Conservation (phyloP, 2,113 vertebrate species). For the Toxostoma redivivum region DNA sequence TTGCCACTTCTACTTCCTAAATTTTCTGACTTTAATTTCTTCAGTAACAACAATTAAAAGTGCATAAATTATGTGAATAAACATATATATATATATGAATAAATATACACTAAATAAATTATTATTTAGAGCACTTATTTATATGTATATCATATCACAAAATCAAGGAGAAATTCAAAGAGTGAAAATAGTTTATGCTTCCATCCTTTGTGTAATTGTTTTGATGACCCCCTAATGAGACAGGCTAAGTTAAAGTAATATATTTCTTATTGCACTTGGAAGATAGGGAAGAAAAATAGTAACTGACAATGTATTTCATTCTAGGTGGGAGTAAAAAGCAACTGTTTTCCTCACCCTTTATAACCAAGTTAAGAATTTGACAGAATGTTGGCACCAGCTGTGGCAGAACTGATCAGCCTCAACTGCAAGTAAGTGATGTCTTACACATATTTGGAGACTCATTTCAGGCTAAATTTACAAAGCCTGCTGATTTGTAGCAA, state of each 20-base stretch:
- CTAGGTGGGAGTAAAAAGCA: constrained; percentile 73
- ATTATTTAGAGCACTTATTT: background rate
- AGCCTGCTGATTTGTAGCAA: background rate
- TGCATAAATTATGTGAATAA: background rate
- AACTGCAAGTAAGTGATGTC: constrained; percentile 79
- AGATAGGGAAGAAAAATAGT: background rate
- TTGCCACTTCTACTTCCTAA: background rate
- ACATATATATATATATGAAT: background rate
- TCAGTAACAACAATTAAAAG: background rate
- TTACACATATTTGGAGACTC: background rate
- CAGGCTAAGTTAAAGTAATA: constrained; percentile 24
- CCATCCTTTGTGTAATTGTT: background rate
- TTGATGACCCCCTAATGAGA: constrained; percentile 1
- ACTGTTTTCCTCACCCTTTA: constrained; percentile 65
- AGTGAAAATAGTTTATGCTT: background rate
- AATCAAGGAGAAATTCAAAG: constrained; percentile 1
- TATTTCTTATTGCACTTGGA: constrained; percentile 6
- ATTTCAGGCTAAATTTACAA: background rate
- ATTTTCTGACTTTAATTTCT: background rate
- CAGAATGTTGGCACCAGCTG: constrained; percentile 82
- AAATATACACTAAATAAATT: background rate
- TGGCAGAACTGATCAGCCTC: constrained; percentile 71
- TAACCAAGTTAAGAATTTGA: constrained; percentile 33
- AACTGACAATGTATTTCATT: constrained; percentile 55
- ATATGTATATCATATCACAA: background rate